phyloP scores from a whole-genome alignment of 2,113 vertebrate species.

The Hippocampus barbouri region DNA sequence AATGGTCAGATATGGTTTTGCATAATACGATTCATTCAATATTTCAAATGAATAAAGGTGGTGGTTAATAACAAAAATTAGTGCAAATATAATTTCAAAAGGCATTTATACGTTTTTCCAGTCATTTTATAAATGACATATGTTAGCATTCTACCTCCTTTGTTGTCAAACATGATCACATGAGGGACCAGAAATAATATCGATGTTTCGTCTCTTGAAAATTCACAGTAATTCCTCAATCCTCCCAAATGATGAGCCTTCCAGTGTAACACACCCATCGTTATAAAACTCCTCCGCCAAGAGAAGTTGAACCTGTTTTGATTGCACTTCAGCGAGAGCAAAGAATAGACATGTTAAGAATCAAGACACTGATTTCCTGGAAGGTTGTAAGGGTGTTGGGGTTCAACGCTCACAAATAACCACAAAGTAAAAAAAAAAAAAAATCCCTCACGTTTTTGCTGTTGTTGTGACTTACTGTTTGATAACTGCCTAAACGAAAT shows the following conservation, averaged over 20 bases:
- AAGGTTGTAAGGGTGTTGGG: not conserved
- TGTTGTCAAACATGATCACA: no score
- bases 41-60: no score
- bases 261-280: not conserved
- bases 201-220: not conserved
- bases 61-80: no score
- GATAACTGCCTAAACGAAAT: not conserved
- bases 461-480: not conserved
- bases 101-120: no score
- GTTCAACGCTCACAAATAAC: not conserved
- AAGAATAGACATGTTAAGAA: not conserved
- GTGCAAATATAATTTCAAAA: no score
- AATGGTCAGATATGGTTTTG: not conserved
- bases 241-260: not conserved
- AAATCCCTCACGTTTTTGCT: not conserved
- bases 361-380: not conserved
- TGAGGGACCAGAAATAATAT: not conserved
- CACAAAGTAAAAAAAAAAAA: not conserved
- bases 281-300: not conserved
- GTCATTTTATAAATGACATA: no score
- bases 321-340: not conserved
- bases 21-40: no score
- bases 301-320: constrained; percentile 2
- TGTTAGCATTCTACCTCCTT: not conserved
- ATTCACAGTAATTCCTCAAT: not conserved